Evolutionary conservation across 2,113 vertebrate species (phyloP).

Genomic region (Petaurus breviceps): DNA sequence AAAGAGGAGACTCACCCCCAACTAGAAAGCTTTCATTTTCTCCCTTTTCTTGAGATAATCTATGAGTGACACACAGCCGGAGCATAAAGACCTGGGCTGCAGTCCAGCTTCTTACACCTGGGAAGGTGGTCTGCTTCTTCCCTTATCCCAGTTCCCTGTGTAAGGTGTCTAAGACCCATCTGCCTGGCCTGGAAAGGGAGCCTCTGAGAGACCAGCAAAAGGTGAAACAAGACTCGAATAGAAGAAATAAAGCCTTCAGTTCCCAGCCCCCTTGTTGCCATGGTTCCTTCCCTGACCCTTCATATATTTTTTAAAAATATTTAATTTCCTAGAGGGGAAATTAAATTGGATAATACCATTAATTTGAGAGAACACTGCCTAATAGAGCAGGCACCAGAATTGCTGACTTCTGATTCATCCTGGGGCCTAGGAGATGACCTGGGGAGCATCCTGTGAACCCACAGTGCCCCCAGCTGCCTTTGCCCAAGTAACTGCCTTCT

Average conservation of each 20-base stretch:
- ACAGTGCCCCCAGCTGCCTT: background rate
- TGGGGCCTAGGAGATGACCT: background rate
- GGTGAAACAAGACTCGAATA: background rate
- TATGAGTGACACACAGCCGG: background rate
- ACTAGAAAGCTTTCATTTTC: background rate
- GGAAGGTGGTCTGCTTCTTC: background rate
- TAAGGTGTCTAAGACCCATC: accelerated
- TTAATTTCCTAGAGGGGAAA: constrained; percentile 74
- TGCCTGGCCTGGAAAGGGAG: accelerated
- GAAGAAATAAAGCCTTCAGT: background rate
- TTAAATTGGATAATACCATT: constrained; percentile 67
- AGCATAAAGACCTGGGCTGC: background rate
- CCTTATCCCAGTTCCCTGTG: accelerated
- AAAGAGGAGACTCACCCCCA: background rate
- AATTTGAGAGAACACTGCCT: constrained; percentile 55
- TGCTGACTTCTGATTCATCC: background rate
- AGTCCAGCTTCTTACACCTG: background rate
- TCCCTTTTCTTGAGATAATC: background rate
- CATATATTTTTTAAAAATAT: constrained; percentile 73
- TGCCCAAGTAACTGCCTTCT: background rate
- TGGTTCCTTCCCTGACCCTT: constrained; percentile 65
- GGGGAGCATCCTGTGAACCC: background rate
- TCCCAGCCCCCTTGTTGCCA: constrained; percentile 45
- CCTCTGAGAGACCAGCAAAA: background rate
- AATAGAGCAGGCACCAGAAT: background rate